Conservation (phyloP, 2,888 invertebrate genomes). For the Lithophane semibrunnea region DNA sequence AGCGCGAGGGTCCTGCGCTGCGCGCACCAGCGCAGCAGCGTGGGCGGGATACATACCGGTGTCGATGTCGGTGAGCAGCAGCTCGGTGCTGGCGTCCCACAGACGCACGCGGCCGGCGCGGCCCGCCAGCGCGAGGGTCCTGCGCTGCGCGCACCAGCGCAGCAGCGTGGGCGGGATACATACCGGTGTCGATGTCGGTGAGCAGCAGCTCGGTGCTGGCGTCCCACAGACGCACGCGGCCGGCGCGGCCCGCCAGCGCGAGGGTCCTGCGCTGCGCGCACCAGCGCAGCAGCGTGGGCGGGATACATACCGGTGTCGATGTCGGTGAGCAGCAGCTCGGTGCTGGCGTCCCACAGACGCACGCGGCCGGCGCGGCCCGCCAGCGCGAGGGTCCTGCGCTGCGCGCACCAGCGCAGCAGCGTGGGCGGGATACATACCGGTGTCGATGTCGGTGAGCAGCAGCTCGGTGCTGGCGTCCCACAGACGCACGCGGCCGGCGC, state of each 20-base stretch:
- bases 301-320: conserved; percentile 92
- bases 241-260: conserved; percentile 94
- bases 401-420: conserved; percentile 96
- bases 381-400: conserved; percentile 93
- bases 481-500: conserved; percentile 93
- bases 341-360: conserved; percentile 96
- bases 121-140: conserved; percentile 95
- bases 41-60: conserved; percentile 88
- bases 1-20: conserved; percentile 95
- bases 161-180: conserved; percentile 92
- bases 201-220: conserved; percentile 94
- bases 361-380: conserved; percentile 94
- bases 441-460: conserved; percentile 93
- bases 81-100: conserved; percentile 97
- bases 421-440: conserved; percentile 92
- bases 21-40: conserved; percentile 92
- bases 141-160: conserved; percentile 95
- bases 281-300: conserved; percentile 95
- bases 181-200: conserved; percentile 94
- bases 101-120: conserved; percentile 94
- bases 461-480: conserved; percentile 97
- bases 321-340: conserved; percentile 94
- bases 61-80: conserved; percentile 93
- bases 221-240: conserved; percentile 96
- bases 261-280: conserved; percentile 94